Evolutionary conservation across 1,140 invertebrate species (phyloP).

Genomic region (Orius insidiosus): DNA sequence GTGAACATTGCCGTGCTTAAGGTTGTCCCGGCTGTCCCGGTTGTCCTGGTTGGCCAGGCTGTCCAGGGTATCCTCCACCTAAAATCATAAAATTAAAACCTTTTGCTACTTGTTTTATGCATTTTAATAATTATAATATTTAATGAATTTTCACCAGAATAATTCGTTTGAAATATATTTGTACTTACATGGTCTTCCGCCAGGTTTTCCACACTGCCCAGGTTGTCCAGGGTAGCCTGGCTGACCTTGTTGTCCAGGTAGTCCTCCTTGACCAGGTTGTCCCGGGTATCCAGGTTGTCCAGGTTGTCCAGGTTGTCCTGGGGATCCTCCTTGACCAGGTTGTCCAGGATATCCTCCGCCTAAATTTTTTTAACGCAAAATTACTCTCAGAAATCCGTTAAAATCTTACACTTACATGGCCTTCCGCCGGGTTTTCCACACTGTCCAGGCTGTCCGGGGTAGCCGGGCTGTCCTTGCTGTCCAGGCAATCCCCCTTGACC

Average conservation of each 20-base stretch:
- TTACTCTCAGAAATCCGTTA: too few relatives aligned
- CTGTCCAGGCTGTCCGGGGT: constrained; percentile 17
- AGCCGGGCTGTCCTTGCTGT: constrained; percentile 6
- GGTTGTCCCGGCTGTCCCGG: constrained; percentile 14
- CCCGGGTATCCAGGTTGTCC: constrained; percentile 5
- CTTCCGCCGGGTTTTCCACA: too few relatives aligned
- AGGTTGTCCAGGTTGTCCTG: constrained; percentile 9
- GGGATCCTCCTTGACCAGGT: constrained; percentile 18
- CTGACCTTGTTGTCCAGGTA: constrained; percentile 3
- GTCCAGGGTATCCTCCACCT: too few relatives aligned
- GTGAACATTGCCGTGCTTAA: too few relatives aligned
- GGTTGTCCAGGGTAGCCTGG: constrained; percentile 18
- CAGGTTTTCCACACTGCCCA: constrained; percentile 13
- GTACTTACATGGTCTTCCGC: constrained; percentile 5
- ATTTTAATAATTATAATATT: too few relatives aligned
- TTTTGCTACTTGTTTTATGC: too few relatives aligned
- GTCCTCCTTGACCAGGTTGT: constrained; percentile 18
- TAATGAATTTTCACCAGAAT: too few relatives aligned
- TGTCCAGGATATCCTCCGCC: constrained; percentile 17
- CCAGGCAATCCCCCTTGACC: constrained; percentile 16
- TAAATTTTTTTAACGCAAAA: too few relatives aligned
- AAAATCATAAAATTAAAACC: too few relatives aligned
- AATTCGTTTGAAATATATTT: too few relatives aligned
- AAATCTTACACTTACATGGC: too few relatives aligned
- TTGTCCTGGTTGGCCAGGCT: constrained; percentile 18